Base-by-base conservation (phyloP, 2,113 vertebrate genomes). In the Danionella cerebrum region DNA sequence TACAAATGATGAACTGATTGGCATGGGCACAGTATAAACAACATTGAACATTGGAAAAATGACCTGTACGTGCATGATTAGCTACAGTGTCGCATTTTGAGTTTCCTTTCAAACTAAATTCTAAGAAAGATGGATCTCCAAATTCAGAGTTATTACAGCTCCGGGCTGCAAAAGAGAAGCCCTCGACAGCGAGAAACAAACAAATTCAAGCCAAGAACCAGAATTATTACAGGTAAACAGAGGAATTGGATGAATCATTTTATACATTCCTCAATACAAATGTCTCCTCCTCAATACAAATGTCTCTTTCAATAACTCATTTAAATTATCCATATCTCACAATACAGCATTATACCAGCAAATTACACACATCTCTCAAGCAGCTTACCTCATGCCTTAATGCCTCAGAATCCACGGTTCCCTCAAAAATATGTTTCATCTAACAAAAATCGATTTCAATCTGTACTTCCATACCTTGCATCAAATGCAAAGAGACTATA, bases 41-140 rank as follows among this genome's bases (percentile, higher is more conserved):
- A 35, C 14, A 5, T 4, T 22, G 42, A 22, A 24, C 13, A 24
- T 31, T 42, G 31, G 18, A 29, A 27, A n/a, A 24, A 22, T 24
- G 58, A 10, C 47, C 18, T 21, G 22, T 27, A n/a, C n/a, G n/a
- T n/a, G 25, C 27, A 18, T 29, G 25, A 21, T 10, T 18, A n/a
- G n/a, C n/a, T n/a, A n/a, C n/a, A n/a, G n/a, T n/a, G n/a, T n/a
- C n/a, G n/a, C n/a, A n/a, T n/a, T n/a, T 8, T 45, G 18, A 6
- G 29, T 33, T 33, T 9, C n/a, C n/a, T n/a, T n/a, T n/a, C n/a
- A 24, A 42, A 45, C 55, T 67, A 55, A 47, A 68, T 33, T 13
- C 14, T 55, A 44, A 73, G 31, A 60, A 42, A 68, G 39, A 55
- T 62, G 13, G 39, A 39, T 54, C 60, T 63, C 54, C 57, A 54